These are phyloP conservation scores for Meloidogyne floridensis DNA, from an alignment of 1,140 invertebrate species.

Conservation along the genomic window DNA sequence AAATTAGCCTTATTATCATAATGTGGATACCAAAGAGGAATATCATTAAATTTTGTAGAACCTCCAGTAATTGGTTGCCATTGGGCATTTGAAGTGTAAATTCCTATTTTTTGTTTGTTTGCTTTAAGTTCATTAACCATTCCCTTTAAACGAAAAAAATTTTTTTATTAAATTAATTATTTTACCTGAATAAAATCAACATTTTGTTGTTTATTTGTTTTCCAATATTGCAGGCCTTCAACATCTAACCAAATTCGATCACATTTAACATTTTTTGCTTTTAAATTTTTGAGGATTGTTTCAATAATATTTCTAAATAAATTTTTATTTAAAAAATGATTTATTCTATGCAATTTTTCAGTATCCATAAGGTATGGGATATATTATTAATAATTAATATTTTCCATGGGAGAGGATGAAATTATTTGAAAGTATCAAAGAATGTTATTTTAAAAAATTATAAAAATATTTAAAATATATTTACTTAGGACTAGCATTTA, in stretches of 20 bases:
- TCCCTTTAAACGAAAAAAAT: background rate
- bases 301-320: background rate
- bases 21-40: conserved; percentile 14
- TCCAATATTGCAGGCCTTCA: conserved; percentile 7
- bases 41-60: background rate
- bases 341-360: background rate
- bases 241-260: conserved; percentile 16
- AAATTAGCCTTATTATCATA: conserved; percentile 15
- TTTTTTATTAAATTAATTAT: background rate
- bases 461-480: background rate
- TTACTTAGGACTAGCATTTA: background rate
- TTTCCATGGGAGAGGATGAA: too few relatives aligned
- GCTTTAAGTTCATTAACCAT: background rate
- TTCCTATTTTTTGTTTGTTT: background rate
- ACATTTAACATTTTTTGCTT: conserved; percentile 1
- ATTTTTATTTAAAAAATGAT: background rate
- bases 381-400: too few relatives aligned
- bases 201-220: background rate
- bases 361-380: too few relatives aligned
- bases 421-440: too few relatives aligned
- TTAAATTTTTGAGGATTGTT: conserved; percentile 5
- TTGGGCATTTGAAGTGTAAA: conserved; percentile 6
- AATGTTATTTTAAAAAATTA: background rate
- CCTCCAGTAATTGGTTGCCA: conserved; percentile 14
- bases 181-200: conserved; percentile 7